Conservation (phyloP, 2,797 vertebrate genomes). For the Tokudaia tokunoshimensis region DNA sequence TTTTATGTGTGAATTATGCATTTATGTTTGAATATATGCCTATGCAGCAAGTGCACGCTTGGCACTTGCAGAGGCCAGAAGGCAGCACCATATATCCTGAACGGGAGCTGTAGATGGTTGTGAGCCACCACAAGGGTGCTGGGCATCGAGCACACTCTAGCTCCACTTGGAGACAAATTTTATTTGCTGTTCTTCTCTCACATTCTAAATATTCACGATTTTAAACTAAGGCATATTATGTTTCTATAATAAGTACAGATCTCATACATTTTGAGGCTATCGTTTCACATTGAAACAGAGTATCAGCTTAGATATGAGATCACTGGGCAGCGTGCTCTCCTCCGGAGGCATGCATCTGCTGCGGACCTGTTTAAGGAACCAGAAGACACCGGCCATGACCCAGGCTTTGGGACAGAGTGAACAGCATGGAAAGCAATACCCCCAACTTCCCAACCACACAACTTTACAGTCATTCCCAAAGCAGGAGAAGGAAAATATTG, state of each 20-base stretch:
- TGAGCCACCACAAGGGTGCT: neutral
- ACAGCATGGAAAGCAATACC: neutral
- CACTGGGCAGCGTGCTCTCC: neutral
- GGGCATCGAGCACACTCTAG: neutral
- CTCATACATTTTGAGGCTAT: neutral
- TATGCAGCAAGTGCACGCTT: neutral
- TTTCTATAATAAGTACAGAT: neutral
- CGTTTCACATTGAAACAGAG: neutral
- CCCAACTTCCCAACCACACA: neutral
- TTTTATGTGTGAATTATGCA: neutral
- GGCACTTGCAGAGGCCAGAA: neutral
- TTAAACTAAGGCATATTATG: neutral
- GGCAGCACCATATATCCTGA: neutral
- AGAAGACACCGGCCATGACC: neutral
- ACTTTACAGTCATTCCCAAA: neutral
- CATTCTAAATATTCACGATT: slow-evolving; percentile 19
- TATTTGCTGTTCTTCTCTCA: neutral
- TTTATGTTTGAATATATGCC: neutral
- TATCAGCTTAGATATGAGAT: neutral
- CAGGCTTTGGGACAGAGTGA: accelerated
- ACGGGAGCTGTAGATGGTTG: neutral
- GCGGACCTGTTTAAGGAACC: neutral
- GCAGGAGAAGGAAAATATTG: neutral
- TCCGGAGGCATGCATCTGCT: neutral
- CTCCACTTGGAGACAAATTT: neutral